Evolutionary conservation across 1,140 invertebrate species (phyloP), one percentile per base, ranked within the genome.

Genomic region (Charaxes varanes): DNA sequence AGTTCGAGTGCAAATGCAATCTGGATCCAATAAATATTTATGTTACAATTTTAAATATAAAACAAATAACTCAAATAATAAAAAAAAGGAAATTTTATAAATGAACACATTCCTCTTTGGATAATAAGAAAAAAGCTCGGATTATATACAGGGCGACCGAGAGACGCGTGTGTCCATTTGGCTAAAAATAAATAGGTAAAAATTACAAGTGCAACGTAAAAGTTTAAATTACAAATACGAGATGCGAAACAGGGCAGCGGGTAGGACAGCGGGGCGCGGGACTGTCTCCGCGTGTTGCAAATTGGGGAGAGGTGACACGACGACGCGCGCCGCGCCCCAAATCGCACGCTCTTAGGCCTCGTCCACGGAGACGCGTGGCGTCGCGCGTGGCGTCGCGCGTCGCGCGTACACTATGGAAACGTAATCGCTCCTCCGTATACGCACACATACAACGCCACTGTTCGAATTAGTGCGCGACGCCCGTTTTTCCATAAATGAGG

Each of bases 71-170:
- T 66, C 50, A 51, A 42, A 57, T 52, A 55, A 62, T 43, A 63
- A 60, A 69, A 67, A 34, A 54, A 57, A 66, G 54, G 58, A 47
- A 62, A 55, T 58, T 73, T 59, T 24, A 69, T 61, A 76, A 66
- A 77, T 79, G 78, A 82, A 82, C 78, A 82, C 78, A 82, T 74
- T 57, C 58, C 50, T 82, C 78, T 82, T 82, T 82, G 78, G 78
- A 67, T 56, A 74, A 53, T 63, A 63, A 50, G 54, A 62, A 55
- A 69, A 47, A 16, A 64, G 62, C 56, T 64, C 62, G 23, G 53
- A 55, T 53, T 68, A 71, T 76, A 52, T 73, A 72, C 58, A 70
- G 58, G 21, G 53, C 26, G 35, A 45, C 34, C 11, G 41, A 41
- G 14, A 40, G 27, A 40, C 33, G 19, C 30, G 35, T 43, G 50